Conservation (phyloP, 2,797 vertebrate genomes). For the Carapus acus region DNA sequence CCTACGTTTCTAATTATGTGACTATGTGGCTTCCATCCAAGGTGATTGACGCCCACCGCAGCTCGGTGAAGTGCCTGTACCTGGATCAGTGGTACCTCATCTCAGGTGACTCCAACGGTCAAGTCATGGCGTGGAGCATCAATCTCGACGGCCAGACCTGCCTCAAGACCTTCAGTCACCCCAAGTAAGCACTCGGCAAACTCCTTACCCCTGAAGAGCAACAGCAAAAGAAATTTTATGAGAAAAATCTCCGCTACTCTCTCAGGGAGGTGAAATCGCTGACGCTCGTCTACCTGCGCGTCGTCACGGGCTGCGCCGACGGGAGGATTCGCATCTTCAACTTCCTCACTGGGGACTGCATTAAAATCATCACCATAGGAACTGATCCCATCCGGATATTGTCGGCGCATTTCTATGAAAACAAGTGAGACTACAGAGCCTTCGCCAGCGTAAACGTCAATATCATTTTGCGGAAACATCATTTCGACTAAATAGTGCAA, state of each 20-base stretch:
- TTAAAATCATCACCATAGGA: slow-evolving; percentile 72
- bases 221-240: background rate
- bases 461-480: no score
- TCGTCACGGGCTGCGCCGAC: slow-evolving; percentile 82
- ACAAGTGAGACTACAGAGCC: slow-evolving; percentile 71
- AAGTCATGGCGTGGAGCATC: slow-evolving; percentile 83
- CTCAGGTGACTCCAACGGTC: slow-evolving; percentile 74
- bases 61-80: slow-evolving; percentile 77
- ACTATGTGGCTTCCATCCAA: slow-evolving; percentile 26
- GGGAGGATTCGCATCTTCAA: slow-evolving; percentile 85
- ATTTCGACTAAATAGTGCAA: no score
- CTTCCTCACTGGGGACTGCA: slow-evolving; percentile 79
- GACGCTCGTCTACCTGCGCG: slow-evolving; percentile 78
- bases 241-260: slow-evolving; percentile 1
- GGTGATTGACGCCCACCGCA: slow-evolving; percentile 75
- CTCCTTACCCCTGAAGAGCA: background rate
- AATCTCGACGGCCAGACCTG: slow-evolving; percentile 63
- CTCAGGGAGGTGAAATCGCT: slow-evolving; percentile 82
- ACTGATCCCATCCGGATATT: slow-evolving; percentile 64
- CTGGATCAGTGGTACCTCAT: slow-evolving; percentile 82
- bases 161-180: slow-evolving; percentile 79
- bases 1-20: no score
- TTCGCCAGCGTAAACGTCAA: no score
- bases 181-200: slow-evolving; percentile 67
- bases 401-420: slow-evolving; percentile 70